Conservation (phyloP, 2,797 vertebrate species). For the Spinus olivaceus region DNA sequence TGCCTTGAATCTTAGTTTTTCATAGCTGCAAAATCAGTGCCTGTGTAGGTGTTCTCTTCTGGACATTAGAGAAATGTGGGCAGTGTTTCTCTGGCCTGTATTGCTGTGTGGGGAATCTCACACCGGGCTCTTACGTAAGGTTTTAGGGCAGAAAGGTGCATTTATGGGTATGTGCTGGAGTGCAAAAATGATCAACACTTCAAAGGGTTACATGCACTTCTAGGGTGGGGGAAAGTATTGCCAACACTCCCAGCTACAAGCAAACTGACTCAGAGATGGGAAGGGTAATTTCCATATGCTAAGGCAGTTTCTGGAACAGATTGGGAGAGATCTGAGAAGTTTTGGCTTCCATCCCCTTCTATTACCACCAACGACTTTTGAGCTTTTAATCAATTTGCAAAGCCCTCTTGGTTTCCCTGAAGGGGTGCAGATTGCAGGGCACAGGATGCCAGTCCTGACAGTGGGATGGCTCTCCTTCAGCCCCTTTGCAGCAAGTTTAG, state of each 20-base stretch:
- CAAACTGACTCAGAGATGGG: constrained; percentile 19
- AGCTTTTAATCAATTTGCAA: constrained; percentile 27
- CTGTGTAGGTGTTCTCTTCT: neutral
- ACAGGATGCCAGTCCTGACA: neutral
- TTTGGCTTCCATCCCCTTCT: neutral
- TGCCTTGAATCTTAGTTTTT: neutral
- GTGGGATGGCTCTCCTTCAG: neutral
- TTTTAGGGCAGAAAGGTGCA: neutral
- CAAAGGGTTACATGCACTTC: neutral
- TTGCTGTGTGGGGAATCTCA: neutral
- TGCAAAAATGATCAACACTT: constrained; percentile 24
- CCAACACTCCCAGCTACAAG: constrained; percentile 11
- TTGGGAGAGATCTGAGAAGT: constrained; percentile 15
- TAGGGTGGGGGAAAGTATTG: neutral
- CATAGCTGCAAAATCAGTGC: neutral
- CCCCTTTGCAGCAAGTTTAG: neutral
- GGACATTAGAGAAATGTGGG: neutral
- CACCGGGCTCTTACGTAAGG: neutral
- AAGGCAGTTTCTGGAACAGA: constrained; percentile 10
- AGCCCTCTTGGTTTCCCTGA: neutral
- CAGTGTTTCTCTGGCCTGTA: neutral
- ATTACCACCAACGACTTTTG: neutral
- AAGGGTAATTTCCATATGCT: constrained; percentile 41
- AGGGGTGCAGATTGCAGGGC: neutral
- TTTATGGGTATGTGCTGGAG: neutral